phyloP scores from a whole-genome alignment of 1,140 invertebrate genomes.

The Heliconius hewitsoni region DNA sequence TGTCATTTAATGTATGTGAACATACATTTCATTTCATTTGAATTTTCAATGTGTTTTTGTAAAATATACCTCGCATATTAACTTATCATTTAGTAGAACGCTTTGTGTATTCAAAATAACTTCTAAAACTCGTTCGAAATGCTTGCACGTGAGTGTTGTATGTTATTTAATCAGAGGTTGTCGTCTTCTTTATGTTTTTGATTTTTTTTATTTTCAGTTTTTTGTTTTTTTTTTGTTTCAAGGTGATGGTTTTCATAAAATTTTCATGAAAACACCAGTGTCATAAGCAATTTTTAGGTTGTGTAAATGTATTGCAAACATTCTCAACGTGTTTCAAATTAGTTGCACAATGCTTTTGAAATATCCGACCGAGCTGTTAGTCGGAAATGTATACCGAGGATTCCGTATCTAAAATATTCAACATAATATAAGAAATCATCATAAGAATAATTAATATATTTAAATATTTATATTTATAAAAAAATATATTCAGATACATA shows the following conservation, averaged over 20 bases:
- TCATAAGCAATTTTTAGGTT: slow-evolving; percentile 43
- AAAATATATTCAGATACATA: background rate
- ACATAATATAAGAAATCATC: no score
- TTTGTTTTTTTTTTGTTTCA: background rate
- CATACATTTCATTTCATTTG: slow-evolving; percentile 8
- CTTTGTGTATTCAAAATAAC: background rate
- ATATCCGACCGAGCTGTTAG: slow-evolving; percentile 5
- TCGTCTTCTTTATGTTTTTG: slow-evolving; percentile 10
- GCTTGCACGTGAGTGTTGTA: slow-evolving; percentile 20
- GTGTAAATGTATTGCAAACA: slow-evolving; percentile 39
- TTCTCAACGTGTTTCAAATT: slow-evolving; percentile 17
- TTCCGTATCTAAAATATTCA: background rate
- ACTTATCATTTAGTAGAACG: background rate
- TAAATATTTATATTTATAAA: background rate
- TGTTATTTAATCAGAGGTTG: slow-evolving; percentile 6
- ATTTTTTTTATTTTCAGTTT: background rate
- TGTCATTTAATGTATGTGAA: background rate
- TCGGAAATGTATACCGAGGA: background rate
- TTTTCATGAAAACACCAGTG: background rate
- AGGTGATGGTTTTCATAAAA: slow-evolving; percentile 19
- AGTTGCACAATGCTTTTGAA: slow-evolving; percentile 25
- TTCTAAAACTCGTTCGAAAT: slow-evolving; percentile 10
- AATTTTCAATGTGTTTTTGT: slow-evolving; percentile 8
- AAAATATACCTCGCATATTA: background rate
- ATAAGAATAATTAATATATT: background rate